Base-by-base conservation (phyloP, 2,797 vertebrate genomes). In the Emys orbicularis region DNA sequence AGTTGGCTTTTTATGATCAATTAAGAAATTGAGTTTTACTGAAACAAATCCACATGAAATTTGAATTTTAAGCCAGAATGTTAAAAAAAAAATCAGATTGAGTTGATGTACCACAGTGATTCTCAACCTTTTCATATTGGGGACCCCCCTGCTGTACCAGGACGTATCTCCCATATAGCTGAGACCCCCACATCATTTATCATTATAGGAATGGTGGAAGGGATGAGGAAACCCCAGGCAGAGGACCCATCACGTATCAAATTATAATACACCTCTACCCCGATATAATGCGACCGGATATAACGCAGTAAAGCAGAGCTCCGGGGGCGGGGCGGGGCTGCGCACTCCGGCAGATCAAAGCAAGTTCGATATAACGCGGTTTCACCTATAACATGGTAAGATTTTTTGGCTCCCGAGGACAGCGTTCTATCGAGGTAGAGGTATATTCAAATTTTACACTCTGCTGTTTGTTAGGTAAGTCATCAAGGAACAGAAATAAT, bases 401-500 rank as follows among this genome's bases (percentile, higher is more conserved):
- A 44, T 44, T 44, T 44, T 44, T 44, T 44, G 44, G 7, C 44
- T 44, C 44, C 44, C 44, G 44, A 44, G 44, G 44, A 44, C 44
- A 44, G 44, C 44, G 44, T 44, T 44, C 44, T 44, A 44, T 44
- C 44, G 44, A 44, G 44, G 44, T 44, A 44, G 44, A 44, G 8
- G 44, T 44, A 44, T 44, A 87, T 90, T 94, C 92, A 89, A 95
- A 90, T 92, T 61, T 82, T 23, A 37, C 61, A 4, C 68, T 94
- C 93, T 91, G 91, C 92, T 94, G 90, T 95, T 96, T 92, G 92
- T 86, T 96, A 94, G 89, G 13, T 76, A 81, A 53, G 57, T 31
- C 77, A 95, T 13, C 54, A 92, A 96, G 87, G 59, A 85, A 90
- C 90, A 96, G 82, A 68, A 87, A 83, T 83, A 92, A 91, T 83